Evolutionary conservation across 2,888 invertebrate species (phyloP).

Genomic region (Villa cingulata): DNA sequence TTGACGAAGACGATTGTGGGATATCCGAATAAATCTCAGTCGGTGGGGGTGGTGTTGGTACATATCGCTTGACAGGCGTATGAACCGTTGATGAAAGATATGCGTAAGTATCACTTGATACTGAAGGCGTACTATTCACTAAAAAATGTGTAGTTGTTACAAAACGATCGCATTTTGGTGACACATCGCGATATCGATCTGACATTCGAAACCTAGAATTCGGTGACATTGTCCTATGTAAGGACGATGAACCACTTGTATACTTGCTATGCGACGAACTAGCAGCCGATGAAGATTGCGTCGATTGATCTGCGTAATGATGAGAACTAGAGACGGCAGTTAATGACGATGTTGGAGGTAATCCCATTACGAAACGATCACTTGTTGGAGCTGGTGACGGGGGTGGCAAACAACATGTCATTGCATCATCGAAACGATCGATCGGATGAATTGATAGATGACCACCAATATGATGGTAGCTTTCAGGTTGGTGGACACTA

Average conservation of each 20-base stretch:
- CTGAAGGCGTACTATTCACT: constrained; percentile 23
- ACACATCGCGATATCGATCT: constrained; percentile 28
- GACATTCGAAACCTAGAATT: constrained; percentile 28
- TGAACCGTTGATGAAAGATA: constrained; percentile 34
- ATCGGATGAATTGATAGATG: constrained; percentile 21
- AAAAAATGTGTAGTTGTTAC: constrained; percentile 22
- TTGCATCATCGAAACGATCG: constrained; percentile 26
- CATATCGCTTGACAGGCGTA: constrained; percentile 35
- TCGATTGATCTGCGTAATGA: constrained; percentile 8
- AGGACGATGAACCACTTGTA: constrained; percentile 8
- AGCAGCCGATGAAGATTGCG: neutral
- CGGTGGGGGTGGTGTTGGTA: constrained; percentile 34
- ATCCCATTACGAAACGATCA: constrained; percentile 27
- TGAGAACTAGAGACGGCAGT: neutral
- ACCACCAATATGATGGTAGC: constrained; percentile 16
- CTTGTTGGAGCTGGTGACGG: constrained; percentile 36
- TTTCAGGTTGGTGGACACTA: constrained; percentile 12
- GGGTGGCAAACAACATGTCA: constrained; percentile 29
- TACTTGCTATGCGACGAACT: neutral
- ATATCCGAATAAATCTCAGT: constrained; percentile 23
- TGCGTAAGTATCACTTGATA: constrained; percentile 27
- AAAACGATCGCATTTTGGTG: constrained; percentile 22
- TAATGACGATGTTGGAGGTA: constrained; percentile 6
- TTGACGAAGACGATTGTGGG: constrained; percentile 15
- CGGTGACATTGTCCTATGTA: constrained; percentile 29